A percentile compares a stretch with the other conserved stretches of the same genome.
Conservation (phyloP, 1,140 invertebrate species). For the Pogonomyrmex barbatus region DNA sequence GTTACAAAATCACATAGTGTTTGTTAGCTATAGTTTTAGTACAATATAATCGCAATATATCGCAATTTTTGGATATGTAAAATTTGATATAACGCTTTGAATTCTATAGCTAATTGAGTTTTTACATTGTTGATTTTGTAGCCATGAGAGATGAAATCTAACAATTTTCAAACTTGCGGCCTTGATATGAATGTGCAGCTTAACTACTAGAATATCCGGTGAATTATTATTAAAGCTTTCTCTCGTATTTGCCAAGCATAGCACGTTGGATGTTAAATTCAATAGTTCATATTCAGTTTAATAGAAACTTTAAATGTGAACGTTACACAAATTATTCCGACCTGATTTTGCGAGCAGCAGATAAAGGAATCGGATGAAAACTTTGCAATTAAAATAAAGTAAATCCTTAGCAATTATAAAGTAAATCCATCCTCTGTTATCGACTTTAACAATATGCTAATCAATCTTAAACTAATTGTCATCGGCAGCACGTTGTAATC, state of each 20-base stretch:
- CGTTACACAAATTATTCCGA: constrained; percentile 26
- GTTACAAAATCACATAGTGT: neutral
- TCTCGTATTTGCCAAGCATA: constrained; percentile 19
- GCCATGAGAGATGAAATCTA: neutral
- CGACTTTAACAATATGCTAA: constrained; percentile 35
- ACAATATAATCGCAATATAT: neutral
- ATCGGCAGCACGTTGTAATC: constrained; percentile 9
- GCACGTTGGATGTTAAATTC: constrained; percentile 29
- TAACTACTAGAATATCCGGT: neutral
- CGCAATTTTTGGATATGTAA: constrained; percentile 1
- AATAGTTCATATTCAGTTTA: constrained; percentile 46
- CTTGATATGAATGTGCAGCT: neutral
- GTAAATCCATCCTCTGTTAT: constrained; percentile 13
- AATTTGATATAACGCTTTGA: neutral
- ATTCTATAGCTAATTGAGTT: neutral
- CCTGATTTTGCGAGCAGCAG: neutral
- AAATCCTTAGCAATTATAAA: constrained; percentile 11
- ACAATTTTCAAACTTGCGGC: neutral
- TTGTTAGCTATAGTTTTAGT: neutral
- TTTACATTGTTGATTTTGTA: neutral
- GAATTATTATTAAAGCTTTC: constrained; percentile 42
- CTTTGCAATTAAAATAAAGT: constrained; percentile 35
- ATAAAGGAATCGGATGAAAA: neutral
- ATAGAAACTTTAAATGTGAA: constrained; percentile 42
- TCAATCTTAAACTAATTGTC: constrained; percentile 44